phyloP scores from a whole-genome alignment of 2,113 vertebrate genomes.

The Fregetta grallaria region DNA sequence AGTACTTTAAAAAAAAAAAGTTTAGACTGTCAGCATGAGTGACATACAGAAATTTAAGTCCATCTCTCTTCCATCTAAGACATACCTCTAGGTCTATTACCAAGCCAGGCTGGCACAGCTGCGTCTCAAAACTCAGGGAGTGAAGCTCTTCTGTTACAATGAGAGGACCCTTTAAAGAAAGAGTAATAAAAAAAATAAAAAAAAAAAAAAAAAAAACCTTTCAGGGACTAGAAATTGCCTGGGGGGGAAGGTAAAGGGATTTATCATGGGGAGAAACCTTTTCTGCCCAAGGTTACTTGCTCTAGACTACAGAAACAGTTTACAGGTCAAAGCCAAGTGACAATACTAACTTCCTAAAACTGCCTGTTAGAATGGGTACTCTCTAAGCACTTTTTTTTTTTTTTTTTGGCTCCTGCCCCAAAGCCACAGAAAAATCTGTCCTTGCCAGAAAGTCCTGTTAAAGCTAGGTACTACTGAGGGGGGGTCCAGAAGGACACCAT shows the following conservation, averaged over 20 bases:
- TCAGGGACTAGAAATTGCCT: not conserved
- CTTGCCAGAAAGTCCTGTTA: not conserved
- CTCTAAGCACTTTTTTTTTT: not conserved
- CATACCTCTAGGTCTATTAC: constrained; percentile 91
- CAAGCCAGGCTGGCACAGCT: constrained; percentile 86
- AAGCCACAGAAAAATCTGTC: not conserved
- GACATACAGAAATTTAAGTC: not conserved
- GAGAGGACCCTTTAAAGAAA: constrained; percentile 83
- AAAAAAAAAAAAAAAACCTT: not conserved
- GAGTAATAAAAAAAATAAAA: not conserved
- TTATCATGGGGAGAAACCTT: not conserved
- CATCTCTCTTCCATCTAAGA: not conserved
- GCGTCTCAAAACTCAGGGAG: constrained; percentile 92
- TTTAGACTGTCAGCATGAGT: not conserved
- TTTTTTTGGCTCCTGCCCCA: not conserved
- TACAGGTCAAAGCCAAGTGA: not conserved
- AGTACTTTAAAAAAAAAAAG: not conserved
- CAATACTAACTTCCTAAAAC: not conserved
- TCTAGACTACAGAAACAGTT: not conserved
- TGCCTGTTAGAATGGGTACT: not conserved
- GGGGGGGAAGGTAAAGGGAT: not conserved
- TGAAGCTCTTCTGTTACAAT: constrained; percentile 98
- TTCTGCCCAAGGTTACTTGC: not conserved
- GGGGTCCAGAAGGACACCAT: too few relatives aligned
- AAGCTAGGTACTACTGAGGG: not conserved